A percentile compares a stretch with the other conserved stretches of the same genome.
Conservation (phyloP, 2,888 invertebrate species). For the Drosophila acutilabella region DNA sequence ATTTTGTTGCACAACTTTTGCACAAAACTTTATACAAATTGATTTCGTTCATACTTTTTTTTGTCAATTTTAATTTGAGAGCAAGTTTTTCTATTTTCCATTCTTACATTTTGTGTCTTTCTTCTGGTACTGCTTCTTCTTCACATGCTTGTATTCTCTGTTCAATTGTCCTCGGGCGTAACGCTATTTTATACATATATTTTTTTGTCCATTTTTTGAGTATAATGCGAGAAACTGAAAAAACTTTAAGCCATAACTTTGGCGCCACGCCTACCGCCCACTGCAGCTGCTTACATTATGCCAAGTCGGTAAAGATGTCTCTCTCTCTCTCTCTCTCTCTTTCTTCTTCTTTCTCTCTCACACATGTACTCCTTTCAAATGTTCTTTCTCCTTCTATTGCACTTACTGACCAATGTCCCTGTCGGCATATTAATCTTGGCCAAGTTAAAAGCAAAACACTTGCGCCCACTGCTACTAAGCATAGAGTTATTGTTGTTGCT, state of each 20-base stretch:
- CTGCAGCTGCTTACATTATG: conserved; percentile 48
- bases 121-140: background rate
- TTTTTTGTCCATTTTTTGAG: background rate
- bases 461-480: conserved; percentile 56
- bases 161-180: conserved; percentile 33
- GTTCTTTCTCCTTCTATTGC: conserved; percentile 6
- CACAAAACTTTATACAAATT: conserved; percentile 32
- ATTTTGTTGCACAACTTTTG: conserved; percentile 24
- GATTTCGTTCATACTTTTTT: conserved; percentile 5
- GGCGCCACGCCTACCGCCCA: conserved; percentile 34
- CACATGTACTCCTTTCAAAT: background rate
- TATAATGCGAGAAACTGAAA: conserved; percentile 8
- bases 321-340: conserved; percentile 6
- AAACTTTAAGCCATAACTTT: conserved; percentile 58
- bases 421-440: conserved; percentile 56
- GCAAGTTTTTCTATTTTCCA: conserved; percentile 22
- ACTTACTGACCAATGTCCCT: conserved; percentile 40
- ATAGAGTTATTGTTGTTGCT: conserved; percentile 9
- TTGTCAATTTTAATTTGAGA: conserved; percentile 19
- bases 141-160: conserved; percentile 26
- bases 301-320: conserved; percentile 21
- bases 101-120: background rate
- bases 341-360: background rate
- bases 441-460: conserved; percentile 68
- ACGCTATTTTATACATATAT: background rate